Percentiles rank a stretch among this genome's conserved stretches.
phyloP scores from a whole-genome alignment of 2,888 invertebrate species.

The Iselma pallidipennis region DNA sequence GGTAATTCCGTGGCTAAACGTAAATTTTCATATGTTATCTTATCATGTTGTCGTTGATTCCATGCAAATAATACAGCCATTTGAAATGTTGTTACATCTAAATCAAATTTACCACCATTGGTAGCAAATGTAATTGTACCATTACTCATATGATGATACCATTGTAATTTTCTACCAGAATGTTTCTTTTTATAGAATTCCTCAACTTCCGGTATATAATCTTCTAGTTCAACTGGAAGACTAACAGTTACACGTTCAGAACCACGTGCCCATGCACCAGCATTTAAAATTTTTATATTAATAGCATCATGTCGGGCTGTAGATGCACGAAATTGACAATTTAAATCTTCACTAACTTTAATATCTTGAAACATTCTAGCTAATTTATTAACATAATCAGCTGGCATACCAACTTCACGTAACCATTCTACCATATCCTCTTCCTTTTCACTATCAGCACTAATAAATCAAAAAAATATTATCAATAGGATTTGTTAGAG shows the following conservation, averaged over 20 bases:
- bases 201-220: constrained; percentile 98
- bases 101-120: constrained; percentile 89
- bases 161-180: constrained; percentile 95
- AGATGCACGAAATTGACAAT: constrained; percentile 80
- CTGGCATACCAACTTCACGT: constrained; percentile 98
- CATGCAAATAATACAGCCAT: constrained; percentile 99
- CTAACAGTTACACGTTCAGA: constrained; percentile 95
- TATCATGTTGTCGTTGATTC: constrained; percentile 94
- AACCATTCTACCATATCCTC: constrained; percentile 99
- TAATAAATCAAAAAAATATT: constrained; percentile 50
- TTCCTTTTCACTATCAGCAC: constrained; percentile 98
- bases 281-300: constrained; percentile 98
- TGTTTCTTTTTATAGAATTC: constrained; percentile 98
- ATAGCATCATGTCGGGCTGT: constrained; percentile 85
- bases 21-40: constrained; percentile 95
- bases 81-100: constrained; percentile 99
- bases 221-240: constrained; percentile 95
- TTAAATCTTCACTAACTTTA: constrained; percentile 93
- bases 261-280: constrained; percentile 97
- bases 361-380: constrained; percentile 99
- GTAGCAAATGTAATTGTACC: constrained; percentile 97
- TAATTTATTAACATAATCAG: constrained; percentile 98
- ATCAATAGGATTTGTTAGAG: too few species aligned
- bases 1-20: constrained; percentile 96
- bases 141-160: constrained; percentile 99